Base-by-base conservation (phyloP, 2,797 vertebrate species). In the Synaphobranchus kaupii region DNA sequence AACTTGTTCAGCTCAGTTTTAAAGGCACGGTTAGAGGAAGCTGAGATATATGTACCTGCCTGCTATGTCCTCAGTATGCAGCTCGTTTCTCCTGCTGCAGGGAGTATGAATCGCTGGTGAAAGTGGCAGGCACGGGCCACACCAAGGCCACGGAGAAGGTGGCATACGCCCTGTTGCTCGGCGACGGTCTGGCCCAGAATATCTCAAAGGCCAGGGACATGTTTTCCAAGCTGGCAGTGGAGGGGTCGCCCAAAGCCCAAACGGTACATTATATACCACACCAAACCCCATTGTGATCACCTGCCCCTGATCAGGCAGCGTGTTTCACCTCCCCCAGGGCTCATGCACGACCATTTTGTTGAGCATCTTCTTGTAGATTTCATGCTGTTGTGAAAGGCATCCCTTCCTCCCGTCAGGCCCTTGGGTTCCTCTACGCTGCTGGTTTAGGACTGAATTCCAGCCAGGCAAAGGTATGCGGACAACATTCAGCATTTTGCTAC, bases 401-500 rank as follows among this genome's bases (percentile, higher is more conserved):
- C 89, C 2, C 87, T 0, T 84, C 88, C 90, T 91, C 87, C 76
- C 31, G 48, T 88, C 94, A 99, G 99, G 98, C 97, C 84, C 97
- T 99, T 92, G 99, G 99, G 73, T 99, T 99, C 94, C 94, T 99
- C 0, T 99, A 99, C 87, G 98, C 98, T 22, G 98, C 98, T 89
- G 99, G 99, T 87, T 96, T 99, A 63, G 98, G 97, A 88, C 97
- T 99, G 80, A 98, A 99, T 94, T 99, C 98, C 9, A 99, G 98
- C 95, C 99, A 99, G 94, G 98, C 98, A 56, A 99, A 99, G 97
- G 98, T 99, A 96, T 87, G 17, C 22, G 12, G 31, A 48, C 88
- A 20, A 50, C 88, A 0, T 25, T n/a, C 10, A 54, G 86, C 71
- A 81, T 83, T 48, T 87, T 87, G 7, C 87, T 0, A 22, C 17